Conservation (phyloP, 2,797 vertebrate species). For the Chaetodon trifasciatus region DNA sequence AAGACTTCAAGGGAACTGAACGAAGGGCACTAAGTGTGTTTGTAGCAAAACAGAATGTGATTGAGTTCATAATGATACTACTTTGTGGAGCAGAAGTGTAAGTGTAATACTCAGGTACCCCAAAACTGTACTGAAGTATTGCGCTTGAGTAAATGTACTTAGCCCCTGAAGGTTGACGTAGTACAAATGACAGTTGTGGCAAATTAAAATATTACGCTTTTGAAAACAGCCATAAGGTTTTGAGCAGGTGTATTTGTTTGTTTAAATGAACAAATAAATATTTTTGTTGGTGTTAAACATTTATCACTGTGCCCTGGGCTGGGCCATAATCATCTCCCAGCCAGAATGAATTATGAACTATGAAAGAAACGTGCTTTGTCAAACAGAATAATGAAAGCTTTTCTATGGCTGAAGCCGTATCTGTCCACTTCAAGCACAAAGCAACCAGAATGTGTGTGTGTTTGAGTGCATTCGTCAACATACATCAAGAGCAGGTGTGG, state of each 20-base stretch:
- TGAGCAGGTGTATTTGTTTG: too few relatives aligned
- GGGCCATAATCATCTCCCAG: not conserved
- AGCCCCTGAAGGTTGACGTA: not conserved
- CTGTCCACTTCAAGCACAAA: not conserved
- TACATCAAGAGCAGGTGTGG: conserved; percentile 93
- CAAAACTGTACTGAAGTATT: not conserved
- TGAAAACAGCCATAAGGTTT: not conserved
- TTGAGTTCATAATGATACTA: too few relatives aligned
- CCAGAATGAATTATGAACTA: not conserved
- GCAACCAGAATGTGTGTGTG: not conserved
- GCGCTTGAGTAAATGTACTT: not conserved
- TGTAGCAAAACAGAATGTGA: too few relatives aligned
- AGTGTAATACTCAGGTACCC: not conserved
- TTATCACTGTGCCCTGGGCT: not conserved
- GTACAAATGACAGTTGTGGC: not conserved
- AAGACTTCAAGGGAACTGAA: too few relatives aligned
- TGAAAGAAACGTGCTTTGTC: not conserved
- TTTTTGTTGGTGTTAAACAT: not conserved
- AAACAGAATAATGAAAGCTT: not conserved
- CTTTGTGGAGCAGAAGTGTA: not conserved
- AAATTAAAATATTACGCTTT: not conserved
- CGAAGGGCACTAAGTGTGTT: too few relatives aligned
- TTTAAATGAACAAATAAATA: not conserved
- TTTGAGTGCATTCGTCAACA: conserved; percentile 61
- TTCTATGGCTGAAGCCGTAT: too few relatives aligned